Evolutionary conservation across 2,113 vertebrate genomes (phyloP).

Genomic region (Uria aalge): DNA sequence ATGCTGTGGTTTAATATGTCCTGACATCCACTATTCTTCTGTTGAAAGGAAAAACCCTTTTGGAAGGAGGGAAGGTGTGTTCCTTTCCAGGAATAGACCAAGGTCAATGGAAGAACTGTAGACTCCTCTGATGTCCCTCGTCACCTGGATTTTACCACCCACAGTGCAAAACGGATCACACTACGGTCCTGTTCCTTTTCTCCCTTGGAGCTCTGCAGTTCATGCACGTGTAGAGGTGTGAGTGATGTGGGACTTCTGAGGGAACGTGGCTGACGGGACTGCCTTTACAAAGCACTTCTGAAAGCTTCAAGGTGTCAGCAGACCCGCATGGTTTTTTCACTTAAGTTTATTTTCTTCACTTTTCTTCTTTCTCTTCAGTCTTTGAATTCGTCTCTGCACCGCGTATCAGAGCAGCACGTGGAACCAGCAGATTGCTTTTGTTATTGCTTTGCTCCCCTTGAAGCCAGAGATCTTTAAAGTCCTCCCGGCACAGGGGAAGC

Average conservation of each 20-base stretch:
- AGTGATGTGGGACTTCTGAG: background rate
- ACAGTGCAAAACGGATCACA: background rate
- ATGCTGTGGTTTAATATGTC: background rate
- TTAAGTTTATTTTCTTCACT: background rate
- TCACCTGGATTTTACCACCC: background rate
- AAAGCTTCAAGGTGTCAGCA: background rate
- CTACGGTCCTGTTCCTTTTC: background rate
- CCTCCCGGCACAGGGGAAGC: background rate
- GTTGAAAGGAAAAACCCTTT: background rate
- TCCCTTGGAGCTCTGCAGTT: background rate
- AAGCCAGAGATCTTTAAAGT: background rate
- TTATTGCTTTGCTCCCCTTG: background rate
- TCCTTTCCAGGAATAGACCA: background rate
- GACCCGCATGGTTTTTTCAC: background rate
- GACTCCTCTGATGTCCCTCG: background rate
- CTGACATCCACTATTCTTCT: background rate
- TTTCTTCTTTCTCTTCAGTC: background rate
- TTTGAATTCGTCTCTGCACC: background rate
- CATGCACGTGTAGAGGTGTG: background rate
- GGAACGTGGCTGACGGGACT: background rate
- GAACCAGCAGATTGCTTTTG: background rate
- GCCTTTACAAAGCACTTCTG: background rate
- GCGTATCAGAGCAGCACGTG: fast-evolving
- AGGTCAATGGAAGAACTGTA: background rate
- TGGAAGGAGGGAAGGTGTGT: background rate